Evolutionary conservation across 2,888 invertebrate genomes (phyloP).

Genomic region (Epistrophella euchroma): DNA sequence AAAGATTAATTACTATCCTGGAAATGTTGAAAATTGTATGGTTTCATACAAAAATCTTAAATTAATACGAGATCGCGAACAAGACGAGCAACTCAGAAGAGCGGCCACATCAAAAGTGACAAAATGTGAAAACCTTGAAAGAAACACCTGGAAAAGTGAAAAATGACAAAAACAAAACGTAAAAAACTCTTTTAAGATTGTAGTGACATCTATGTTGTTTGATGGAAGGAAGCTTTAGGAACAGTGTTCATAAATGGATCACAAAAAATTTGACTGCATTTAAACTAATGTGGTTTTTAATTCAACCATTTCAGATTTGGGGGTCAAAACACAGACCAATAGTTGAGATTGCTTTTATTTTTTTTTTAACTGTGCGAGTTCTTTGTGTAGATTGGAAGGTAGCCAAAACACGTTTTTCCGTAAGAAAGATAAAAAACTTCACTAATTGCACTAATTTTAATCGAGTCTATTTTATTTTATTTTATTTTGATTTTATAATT

Average conservation of each 20-base stretch:
- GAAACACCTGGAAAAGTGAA: background rate
- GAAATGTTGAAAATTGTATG: background rate
- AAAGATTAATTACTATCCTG: background rate
- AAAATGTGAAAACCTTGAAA: background rate
- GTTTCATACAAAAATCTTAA: conserved; percentile 52
- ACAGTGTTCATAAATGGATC: background rate
- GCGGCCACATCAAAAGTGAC: conserved; percentile 40
- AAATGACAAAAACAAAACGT: conserved; percentile 8
- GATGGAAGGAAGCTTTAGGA: background rate
- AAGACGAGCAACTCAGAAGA: conserved; percentile 22
- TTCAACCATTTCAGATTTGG: too few species aligned
- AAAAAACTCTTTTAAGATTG: background rate
- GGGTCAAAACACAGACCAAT: too few species aligned
- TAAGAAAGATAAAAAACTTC: too few species aligned
- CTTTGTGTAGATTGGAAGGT: too few species aligned
- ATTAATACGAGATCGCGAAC: conserved; percentile 11
- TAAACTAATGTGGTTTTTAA: too few species aligned
- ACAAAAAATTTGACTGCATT: background rate
- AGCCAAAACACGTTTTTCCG: too few species aligned
- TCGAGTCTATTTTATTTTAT: too few species aligned
- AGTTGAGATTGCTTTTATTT: too few species aligned
- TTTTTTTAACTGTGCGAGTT: too few species aligned
- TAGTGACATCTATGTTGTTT: background rate
- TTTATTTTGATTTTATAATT: too few species aligned
- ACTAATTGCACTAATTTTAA: too few species aligned